Evolutionary conservation across 2,888 invertebrate genomes (phyloP), one percentile per base, ranked within the genome.

Genomic region (Hirtodrosophila cameraria): DNA sequence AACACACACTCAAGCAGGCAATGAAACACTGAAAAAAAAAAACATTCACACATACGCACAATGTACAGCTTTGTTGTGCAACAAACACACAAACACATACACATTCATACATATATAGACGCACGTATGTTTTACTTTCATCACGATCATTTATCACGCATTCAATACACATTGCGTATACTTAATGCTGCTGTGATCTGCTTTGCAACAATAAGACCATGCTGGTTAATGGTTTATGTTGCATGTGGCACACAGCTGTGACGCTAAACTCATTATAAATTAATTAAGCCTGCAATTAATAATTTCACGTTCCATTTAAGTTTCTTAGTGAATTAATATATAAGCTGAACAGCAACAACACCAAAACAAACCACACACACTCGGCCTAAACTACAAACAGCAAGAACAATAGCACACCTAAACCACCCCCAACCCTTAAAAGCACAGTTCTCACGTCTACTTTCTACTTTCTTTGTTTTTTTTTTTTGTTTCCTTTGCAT

Each of bases 281-380:
- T 63, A 81, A 84, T 80, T 75, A 84, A 60, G 73, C 70, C 61
- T 58, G 55, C 78, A 78, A 81, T 84, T 84, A 81, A 75, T 84
- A 78, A 81, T 84, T 84, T 75, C 73, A 81, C 80, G 73, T 75
- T 65, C 73, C 81, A 80, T 84, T 80, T 73, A 77, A 78, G 73
- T 81, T 81, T 65, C 66, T 70, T 64, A 72, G 75, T 77, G 52
- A 61, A 75, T 77, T 77, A 72, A 68, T 59, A 63, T 49, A 20
- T 5, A 6, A 23, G 64, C 48, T 60, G 52, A 61, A 55, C 63
- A 70, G 58, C 60, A 59, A 64, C 63, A 57, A 52, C 67, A 71
- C 54, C 49, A 66, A 52, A 9, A 41, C 55, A 18, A 54, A 36
- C 42, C 35, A 33, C 45, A 48, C 35, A 55, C 54, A 62, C n/a